Base-by-base conservation (phyloP, 1,140 invertebrate species). In the Diabrotica virgifera region DNA sequence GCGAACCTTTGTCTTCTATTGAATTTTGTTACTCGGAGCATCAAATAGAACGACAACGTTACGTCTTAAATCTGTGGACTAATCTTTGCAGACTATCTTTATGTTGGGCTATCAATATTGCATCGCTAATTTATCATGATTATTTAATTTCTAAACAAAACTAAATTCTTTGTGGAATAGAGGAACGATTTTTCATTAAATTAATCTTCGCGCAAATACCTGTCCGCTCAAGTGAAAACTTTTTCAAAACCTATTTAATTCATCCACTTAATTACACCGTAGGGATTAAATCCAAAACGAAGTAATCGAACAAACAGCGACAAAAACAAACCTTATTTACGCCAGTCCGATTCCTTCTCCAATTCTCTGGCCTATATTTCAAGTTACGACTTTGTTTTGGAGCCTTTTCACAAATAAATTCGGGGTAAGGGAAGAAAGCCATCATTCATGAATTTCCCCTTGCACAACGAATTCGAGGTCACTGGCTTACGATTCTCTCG, bases 381-480 rank as follows among this genome's bases (percentile, higher is more conserved):
- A 36, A 9, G 53, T 55, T 55, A 55, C 53, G 53, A 55, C 53
- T 55, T 55, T 55, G 53, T 55, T 55, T 55, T 55, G 53, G 53
- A 55, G 10, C 53, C 5, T n/a, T 55, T 35, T 36, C 53, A 36
- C 35, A 55, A 55, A 55, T 55, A 55, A 55, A 55, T 55, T 55
- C 35, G 35, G 24, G 13, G 35, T 14, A 55, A 55, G 53, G 24
- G 35, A 24, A 55, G 13, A 54, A 54, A 10, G 24, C 53, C 13
- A 36, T 55, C 35, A 55, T 55, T 55, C 35, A 55, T 36, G 53
- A 55, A 14, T 36, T 14, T 14, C 13, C 53, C 53, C 13, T 55
- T n/a, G 40, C 12, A 14, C 51, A 52, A 52, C 51, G 14, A 14
- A 24, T 55, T 55, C 53, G 53, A 55, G 53, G 53, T 55, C 53